A percentile compares a stretch with the other conserved stretches of the same genome.
These are phyloP conservation scores for Psylliodes chrysocephalus DNA, from an alignment of 2,888 invertebrate species.

Conservation along the genomic window DNA sequence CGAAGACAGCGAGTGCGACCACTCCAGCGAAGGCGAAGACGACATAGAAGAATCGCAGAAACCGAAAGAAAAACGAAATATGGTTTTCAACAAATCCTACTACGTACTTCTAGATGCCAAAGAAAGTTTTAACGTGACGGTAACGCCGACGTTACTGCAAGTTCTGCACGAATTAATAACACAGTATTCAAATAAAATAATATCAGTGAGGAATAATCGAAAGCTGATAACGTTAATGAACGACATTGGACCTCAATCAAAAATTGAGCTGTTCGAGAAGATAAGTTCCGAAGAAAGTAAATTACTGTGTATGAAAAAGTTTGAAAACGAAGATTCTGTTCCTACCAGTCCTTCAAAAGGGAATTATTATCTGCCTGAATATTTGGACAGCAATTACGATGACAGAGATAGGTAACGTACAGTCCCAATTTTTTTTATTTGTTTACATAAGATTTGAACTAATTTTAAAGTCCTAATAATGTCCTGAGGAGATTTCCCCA, in stretches of 20 bases:
- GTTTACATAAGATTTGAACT: too few species aligned
- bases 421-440: too few species aligned
- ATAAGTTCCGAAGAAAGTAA: conserved; percentile 63
- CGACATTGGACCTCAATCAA: conserved; percentile 72
- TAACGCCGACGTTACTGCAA: conserved; percentile 74
- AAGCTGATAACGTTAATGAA: conserved; percentile 68
- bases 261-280: conserved; percentile 68
- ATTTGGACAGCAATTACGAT: conserved; percentile 49
- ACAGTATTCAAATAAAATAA: conserved; percentile 61
- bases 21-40: conserved; percentile 68
- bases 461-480: too few species aligned
- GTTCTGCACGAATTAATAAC: conserved; percentile 63
- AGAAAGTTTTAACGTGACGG: conserved; percentile 73
- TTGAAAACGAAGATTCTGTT: conserved; percentile 71
- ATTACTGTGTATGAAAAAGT: conserved; percentile 69
- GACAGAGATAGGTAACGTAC: conserved; percentile 59
- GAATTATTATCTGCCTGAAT: conserved; percentile 34
- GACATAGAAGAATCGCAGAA: conserved; percentile 55
- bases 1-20: conserved; percentile 63
- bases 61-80: conserved; percentile 39
- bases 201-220: conserved; percentile 59
- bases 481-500: too few species aligned
- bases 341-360: conserved; percentile 68
- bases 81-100: conserved; percentile 66
- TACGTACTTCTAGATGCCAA: conserved; percentile 77